Evolutionary conservation across 1,140 invertebrate species (phyloP), one percentile per base, ranked within the genome.

Genomic region (Drosophila subobscura): DNA sequence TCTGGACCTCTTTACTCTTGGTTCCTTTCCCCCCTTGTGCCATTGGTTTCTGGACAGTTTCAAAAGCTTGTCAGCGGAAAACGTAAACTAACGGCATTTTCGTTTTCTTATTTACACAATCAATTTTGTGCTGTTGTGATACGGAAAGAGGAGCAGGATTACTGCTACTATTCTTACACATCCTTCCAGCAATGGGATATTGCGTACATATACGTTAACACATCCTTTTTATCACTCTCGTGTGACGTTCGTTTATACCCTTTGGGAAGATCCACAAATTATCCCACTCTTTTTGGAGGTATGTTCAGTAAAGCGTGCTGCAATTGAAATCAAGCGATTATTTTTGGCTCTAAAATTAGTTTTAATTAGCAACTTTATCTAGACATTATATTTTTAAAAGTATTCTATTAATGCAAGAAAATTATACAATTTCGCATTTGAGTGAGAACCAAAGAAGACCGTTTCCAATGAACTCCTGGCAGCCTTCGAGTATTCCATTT

Each of bases 21-120:
- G 16, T 20, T 20, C 16, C 16, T 20, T 23, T 7, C 10, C 12
- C 14, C 57, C 23, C 40, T 46, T 20, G 22, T 45, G 53, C 40
- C 29, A 40, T 23, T 50, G 40, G 27, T 47, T 68, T 57, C 50
- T 67, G 72, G 61, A 42, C 63, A 58, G 60, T 71, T 76, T 59
- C 57, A 72, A 77, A 72, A 63, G 81, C 83, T 86, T 85, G 81
- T 85, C 81, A 85, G 81, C 80, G 80, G 81, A 86, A 85, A 86
- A 81, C 83, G 81, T 88, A 86, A 88, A 88, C 81, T 86, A 86
- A 86, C 81, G 81, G 81, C 81, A 81, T 88, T 88, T 88, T 88
- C 83, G 77, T 75, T 81, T 75, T 83, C 81, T 86, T 86, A 86
- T 86, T 86, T 86, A 86, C 81, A 88, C 81, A 86, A 88, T 86